Evolutionary conservation across 2,888 invertebrate genomes (phyloP), one percentile per base, ranked within the genome.

Genomic region (Cheilosia pagana): DNA sequence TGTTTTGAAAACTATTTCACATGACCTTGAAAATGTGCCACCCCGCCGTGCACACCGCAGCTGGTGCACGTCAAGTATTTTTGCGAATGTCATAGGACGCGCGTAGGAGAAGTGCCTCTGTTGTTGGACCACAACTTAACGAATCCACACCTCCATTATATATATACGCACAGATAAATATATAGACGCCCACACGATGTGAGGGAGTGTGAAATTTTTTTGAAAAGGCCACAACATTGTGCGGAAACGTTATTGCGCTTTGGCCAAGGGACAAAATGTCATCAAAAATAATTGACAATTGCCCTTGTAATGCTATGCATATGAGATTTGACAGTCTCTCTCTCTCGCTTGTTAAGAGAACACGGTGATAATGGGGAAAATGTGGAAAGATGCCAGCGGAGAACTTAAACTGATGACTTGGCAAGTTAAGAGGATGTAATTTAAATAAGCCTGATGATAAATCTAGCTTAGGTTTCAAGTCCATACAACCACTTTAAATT

Each of bases 231-330:
- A 45, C 23, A 35, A 35, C 35, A 8, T 28, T 28, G 25, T 67
- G 41, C 28, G 41, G 45, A 50, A 55, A 31, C 16, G 25, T 59
- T 59, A 65, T 19, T 23, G 45, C 25, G n/a, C 68, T 72, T 72
- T 82, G 82, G 67, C 72, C 82, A 77, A 77, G 67, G 55, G 43
- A 39, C 50, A 55, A 59, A 14, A 57, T 77, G 72, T 62, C 67
- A 72, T 57, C 53, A 68, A 77, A 82, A 82, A 45, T 77, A 82
- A 82, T 81, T 82, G 82, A 62, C 82, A 82, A 82, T 77, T 77
- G 77, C 72, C 77, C 82, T 77, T 82, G 77, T 14, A 41, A 65
- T 10, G 43, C 2, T 23, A 12, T 65, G 28, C 50, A 68, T 68
- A 21, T 19, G 14, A 14, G 43, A 35, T 65, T 65, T n/a, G n/a